Conservation (phyloP, 2,888 invertebrate genomes). For the Nemotelus pantherinus region DNA sequence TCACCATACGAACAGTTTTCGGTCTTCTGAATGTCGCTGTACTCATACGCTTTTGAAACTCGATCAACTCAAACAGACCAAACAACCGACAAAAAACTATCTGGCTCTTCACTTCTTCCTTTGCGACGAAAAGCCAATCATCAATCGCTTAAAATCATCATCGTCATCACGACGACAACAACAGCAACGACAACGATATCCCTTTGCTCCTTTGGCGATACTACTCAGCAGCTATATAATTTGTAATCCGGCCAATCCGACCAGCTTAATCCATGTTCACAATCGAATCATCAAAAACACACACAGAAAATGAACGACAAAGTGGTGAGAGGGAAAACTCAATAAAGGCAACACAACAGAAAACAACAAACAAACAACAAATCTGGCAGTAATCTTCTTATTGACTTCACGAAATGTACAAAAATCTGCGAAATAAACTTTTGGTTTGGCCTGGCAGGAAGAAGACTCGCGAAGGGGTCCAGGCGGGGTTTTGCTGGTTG, state of each 20-base stretch:
- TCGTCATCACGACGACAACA: slow-evolving; percentile 14
- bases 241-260: slow-evolving; percentile 33
- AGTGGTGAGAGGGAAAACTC: not conserved
- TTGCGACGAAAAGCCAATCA: slow-evolving; percentile 33
- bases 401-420: slow-evolving; percentile 42
- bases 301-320: slow-evolving; percentile 16
- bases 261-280: slow-evolving; percentile 39
- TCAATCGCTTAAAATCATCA: slow-evolving; percentile 42
- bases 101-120: not conserved
- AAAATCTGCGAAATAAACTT: slow-evolving; percentile 41
- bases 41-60: slow-evolving; percentile 23
- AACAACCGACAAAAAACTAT: not conserved
- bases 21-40: not conserved
- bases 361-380: slow-evolving; percentile 36
- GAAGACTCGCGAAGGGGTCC: not conserved
- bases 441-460: not conserved
- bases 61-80: slow-evolving; percentile 5
- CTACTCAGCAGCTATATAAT: slow-evolving; percentile 2
- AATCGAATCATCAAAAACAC: slow-evolving; percentile 42
- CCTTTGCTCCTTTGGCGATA: not conserved
- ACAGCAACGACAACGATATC: not conserved
- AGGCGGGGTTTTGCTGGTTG: too few species aligned
- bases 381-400: slow-evolving; percentile 44
- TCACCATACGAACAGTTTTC: too few species aligned
- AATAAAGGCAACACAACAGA: slow-evolving; percentile 19